Conservation (phyloP, 2,797 vertebrate genomes). For the Hippocampus kuda region DNA sequence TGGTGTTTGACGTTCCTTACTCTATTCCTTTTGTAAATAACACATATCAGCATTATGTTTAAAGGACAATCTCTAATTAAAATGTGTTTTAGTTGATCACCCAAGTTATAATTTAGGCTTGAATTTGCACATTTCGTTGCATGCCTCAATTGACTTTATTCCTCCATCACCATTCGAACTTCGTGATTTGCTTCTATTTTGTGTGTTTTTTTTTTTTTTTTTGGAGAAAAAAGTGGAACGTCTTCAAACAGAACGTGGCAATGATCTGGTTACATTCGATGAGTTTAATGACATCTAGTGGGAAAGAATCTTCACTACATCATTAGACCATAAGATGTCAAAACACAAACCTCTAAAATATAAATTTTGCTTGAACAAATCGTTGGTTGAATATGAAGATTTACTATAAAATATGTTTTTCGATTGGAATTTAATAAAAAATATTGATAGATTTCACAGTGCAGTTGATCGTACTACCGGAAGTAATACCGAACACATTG, state of each 20-base stretch:
- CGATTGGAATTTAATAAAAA: not conserved
- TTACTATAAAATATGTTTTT: not conserved
- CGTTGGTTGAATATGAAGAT: fast-evolving
- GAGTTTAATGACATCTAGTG: slow-evolving; percentile 41
- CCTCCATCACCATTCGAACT: not conserved
- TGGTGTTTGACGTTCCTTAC: not conserved
- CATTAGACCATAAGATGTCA: fast-evolving
- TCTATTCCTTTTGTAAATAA: not conserved
- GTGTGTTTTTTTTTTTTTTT: too few relatives aligned
- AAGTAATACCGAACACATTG: slow-evolving; percentile 34
- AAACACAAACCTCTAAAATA: not conserved
- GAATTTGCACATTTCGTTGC: not conserved
- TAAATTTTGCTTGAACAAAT: not conserved
- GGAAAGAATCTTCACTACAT: slow-evolving; percentile 20
- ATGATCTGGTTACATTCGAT: slow-evolving; percentile 5
- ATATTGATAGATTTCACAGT: not conserved
- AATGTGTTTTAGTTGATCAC: not conserved
- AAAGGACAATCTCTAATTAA: not conserved
- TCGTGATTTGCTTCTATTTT: not conserved
- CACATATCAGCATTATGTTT: not conserved
- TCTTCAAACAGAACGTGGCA: not conserved
- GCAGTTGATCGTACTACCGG: slow-evolving; percentile 28
- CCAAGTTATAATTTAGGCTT: not conserved
- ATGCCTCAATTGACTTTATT: not conserved
- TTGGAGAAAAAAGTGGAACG: too few relatives aligned